A percentile compares a stretch with the other conserved stretches of the same genome.
Conservation (phyloP, 1,140 invertebrate genomes). For the Lysiphlebus fabarum region DNA sequence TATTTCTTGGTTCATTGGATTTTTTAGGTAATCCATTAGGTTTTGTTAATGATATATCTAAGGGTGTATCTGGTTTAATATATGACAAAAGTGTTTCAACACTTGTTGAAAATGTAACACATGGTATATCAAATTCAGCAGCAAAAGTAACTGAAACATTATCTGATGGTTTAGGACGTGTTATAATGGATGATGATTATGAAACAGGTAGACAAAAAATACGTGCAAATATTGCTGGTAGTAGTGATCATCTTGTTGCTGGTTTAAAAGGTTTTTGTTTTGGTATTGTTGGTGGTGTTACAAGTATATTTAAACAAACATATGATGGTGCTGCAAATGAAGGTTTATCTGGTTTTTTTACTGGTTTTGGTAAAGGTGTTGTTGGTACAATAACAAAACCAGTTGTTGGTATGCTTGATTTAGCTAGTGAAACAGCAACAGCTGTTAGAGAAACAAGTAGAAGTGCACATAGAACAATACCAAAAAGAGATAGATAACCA, state of each 20-base stretch:
- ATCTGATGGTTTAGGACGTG: conserved; percentile 84
- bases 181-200: conserved; percentile 85
- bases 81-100: conserved; percentile 87
- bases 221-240: conserved; percentile 58
- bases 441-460: conserved; percentile 87
- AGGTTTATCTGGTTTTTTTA: conserved; percentile 84
- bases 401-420: conserved; percentile 90
- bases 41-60: conserved; percentile 91
- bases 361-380: conserved; percentile 89
- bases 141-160: conserved; percentile 91
- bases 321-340: conserved; percentile 84
- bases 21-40: conserved; percentile 96
- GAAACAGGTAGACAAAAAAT: conserved; percentile 85
- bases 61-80: conserved; percentile 89
- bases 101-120: conserved; percentile 91
- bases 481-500: conserved; percentile 67
- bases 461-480: conserved; percentile 66
- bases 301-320: conserved; percentile 88
- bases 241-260: conserved; percentile 80
- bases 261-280: conserved; percentile 91
- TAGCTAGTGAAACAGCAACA: conserved; percentile 88
- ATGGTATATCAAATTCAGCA: conserved; percentile 94
- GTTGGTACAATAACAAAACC: conserved; percentile 96
- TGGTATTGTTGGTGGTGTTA: conserved; percentile 87
- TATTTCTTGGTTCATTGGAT: conserved; percentile 93